Percentiles rank a stretch among this genome's conserved stretches.
Evolutionary conservation across 1,140 invertebrate species (phyloP).

Genomic region (Sipha flava): DNA sequence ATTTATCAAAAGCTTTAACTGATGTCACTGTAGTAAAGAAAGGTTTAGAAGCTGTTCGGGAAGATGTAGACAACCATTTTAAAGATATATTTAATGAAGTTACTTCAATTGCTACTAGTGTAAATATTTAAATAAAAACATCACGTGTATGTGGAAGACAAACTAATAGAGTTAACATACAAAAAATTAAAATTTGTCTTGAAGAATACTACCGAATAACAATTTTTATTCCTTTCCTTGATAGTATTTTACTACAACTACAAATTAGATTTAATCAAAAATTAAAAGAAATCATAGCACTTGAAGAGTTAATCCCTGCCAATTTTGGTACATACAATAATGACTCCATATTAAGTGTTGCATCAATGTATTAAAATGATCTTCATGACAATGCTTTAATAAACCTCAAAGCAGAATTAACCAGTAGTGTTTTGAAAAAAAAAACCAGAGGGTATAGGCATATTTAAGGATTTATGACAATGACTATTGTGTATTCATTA

Average conservation of each 20-base stretch:
- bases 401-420: too few relatives aligned
- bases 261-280: neutral
- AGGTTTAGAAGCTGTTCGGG: neutral
- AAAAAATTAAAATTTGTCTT: neutral
- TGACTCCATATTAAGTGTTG: neutral
- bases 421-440: too few relatives aligned
- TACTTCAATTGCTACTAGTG: neutral
- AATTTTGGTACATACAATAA: neutral
- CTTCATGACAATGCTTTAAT: too few relatives aligned
- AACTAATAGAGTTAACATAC: neutral
- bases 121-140: neutral
- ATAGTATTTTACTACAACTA: neutral
- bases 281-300: neutral
- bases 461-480: too few relatives aligned
- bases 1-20: neutral
- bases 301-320: neutral
- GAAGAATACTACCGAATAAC: neutral
- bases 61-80: neutral
- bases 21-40: neutral
- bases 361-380: too few relatives aligned
- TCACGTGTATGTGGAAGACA: neutral
- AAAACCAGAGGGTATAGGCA: too few relatives aligned
- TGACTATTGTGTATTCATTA: too few relatives aligned
- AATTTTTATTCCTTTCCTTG: neutral
- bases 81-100: neutral